Evolutionary conservation across 2,888 invertebrate genomes (phyloP).

Genomic region (Latrodectus elegans): DNA sequence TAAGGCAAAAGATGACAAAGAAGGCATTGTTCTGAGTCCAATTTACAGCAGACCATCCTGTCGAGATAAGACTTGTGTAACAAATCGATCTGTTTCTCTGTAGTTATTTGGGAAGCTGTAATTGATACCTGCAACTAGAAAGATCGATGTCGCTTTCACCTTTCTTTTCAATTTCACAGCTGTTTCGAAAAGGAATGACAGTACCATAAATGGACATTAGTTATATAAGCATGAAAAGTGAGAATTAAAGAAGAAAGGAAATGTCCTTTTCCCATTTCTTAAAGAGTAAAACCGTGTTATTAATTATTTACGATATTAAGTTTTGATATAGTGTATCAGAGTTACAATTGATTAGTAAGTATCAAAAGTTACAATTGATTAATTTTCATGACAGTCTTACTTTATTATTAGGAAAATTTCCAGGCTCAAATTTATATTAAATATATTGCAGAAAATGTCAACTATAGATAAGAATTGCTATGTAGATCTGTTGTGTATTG

Average conservation of each 20-base stretch:
- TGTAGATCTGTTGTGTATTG: too few relatives aligned
- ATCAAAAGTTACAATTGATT: too few relatives aligned
- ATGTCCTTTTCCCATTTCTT: background rate
- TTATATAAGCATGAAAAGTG: constrained; percentile 25
- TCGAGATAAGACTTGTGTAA: constrained; percentile 53
- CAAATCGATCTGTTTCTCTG: constrained; percentile 52
- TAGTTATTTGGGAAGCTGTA: constrained; percentile 66
- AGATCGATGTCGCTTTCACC: constrained; percentile 52
- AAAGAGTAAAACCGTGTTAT: background rate
- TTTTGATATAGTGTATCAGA: background rate
- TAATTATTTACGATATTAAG: background rate
- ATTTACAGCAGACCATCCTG: constrained; percentile 59
- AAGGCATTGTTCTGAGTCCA: constrained; percentile 55
- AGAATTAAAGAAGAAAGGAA: background rate
- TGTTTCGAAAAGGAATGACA: constrained; percentile 38
- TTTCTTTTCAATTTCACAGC: constrained; percentile 49
- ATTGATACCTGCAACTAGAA: constrained; percentile 64
- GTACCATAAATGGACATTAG: constrained; percentile 39
- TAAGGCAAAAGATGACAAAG: constrained; percentile 55
- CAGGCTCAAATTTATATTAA: too few relatives aligned
- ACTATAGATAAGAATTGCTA: too few relatives aligned
- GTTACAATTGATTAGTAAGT: too few relatives aligned
- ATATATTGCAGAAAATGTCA: too few relatives aligned
- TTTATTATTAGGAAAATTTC: too few relatives aligned
- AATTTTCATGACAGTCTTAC: too few relatives aligned